Conservation (phyloP, 1,140 invertebrate species). For the Heterodera schachtii region DNA sequence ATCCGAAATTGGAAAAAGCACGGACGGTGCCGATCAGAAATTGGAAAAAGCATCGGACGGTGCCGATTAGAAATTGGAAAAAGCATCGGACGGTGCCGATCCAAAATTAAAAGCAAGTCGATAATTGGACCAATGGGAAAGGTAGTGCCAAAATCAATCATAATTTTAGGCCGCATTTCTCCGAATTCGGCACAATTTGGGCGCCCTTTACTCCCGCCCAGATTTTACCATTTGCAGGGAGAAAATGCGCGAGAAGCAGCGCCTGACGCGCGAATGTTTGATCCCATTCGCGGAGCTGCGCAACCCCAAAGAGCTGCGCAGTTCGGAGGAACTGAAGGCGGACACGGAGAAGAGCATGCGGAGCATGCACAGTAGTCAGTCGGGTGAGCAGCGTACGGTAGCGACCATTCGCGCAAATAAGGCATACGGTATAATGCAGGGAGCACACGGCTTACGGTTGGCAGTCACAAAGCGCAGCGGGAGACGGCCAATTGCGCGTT, state of each 20-base stretch:
- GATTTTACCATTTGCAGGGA: constrained; percentile 38
- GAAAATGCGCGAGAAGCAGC: constrained; percentile 40
- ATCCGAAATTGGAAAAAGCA: too few relatives aligned
- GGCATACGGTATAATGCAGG: not conserved
- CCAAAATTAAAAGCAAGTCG: not conserved
- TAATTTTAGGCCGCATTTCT: too few relatives aligned
- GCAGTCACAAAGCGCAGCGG: constrained; percentile 29
- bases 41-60: too few relatives aligned
- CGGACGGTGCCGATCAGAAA: too few relatives aligned
- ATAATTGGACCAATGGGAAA: too few relatives aligned
- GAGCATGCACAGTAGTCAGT: constrained; percentile 46
- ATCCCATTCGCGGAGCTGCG: constrained; percentile 37
- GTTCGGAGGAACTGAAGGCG: not conserved
- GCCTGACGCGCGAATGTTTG: constrained; percentile 41
- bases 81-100: too few relatives aligned
- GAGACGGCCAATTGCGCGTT: constrained; percentile 58
- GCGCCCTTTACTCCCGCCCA: constrained; percentile 19
- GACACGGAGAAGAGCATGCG: constrained; percentile 47
- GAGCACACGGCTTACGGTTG: constrained; percentile 32
- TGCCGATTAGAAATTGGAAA: too few relatives aligned
- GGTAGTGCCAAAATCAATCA: too few relatives aligned
- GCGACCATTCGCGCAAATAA: not conserved
- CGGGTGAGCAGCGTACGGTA: not conserved
- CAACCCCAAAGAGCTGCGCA: constrained; percentile 18
- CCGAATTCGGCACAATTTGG: too few relatives aligned